Percentiles rank a stretch among this genome's conserved stretches.
These are phyloP conservation scores for Aethina tumida DNA, from an alignment of 1,140 invertebrate genomes.

Conservation along the genomic window DNA sequence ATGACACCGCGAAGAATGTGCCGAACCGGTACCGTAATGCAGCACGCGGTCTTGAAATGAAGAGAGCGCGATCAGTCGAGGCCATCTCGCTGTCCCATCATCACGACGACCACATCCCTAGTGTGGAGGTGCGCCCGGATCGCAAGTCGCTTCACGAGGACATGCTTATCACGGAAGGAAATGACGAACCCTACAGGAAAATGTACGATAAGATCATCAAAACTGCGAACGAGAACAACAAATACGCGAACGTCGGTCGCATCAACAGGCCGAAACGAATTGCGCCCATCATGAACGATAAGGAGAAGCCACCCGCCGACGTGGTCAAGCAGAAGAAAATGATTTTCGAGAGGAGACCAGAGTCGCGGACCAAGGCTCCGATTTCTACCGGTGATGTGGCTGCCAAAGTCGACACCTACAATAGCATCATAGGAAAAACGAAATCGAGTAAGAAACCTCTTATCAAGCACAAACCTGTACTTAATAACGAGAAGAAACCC, in stretches of 20 bases:
- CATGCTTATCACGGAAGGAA: constrained; percentile 26
- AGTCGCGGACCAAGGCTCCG: constrained; percentile 40
- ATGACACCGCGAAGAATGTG: constrained; percentile 34
- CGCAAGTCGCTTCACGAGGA: constrained; percentile 31
- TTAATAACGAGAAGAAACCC: constrained; percentile 18
- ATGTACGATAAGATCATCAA: constrained; percentile 13
- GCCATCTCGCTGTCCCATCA: constrained; percentile 47
- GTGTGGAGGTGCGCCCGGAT: constrained; percentile 15
- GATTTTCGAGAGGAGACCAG: constrained; percentile 68
- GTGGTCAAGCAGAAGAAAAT: constrained; percentile 73
- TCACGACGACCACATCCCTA: constrained; percentile 10
- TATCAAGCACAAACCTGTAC: constrained; percentile 32
- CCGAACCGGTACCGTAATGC: constrained; percentile 35
- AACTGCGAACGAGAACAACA: constrained; percentile 29
- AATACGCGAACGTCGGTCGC: constrained; percentile 23
- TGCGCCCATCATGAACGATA: constrained; percentile 60
- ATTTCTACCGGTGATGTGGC: constrained; percentile 50
- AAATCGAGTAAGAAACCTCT: constrained; percentile 37
- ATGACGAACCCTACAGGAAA: constrained; percentile 17
- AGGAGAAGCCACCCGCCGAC: constrained; percentile 74
- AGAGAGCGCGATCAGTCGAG: constrained; percentile 77
- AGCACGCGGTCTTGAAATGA: constrained; percentile 52
- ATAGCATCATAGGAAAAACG: constrained; percentile 47
- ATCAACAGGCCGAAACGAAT: constrained; percentile 52
- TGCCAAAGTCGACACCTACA: constrained; percentile 53